Base-by-base conservation (phyloP, 35 echinoderm and acorn worm species). In the Amphiura filiformis region DNA sequence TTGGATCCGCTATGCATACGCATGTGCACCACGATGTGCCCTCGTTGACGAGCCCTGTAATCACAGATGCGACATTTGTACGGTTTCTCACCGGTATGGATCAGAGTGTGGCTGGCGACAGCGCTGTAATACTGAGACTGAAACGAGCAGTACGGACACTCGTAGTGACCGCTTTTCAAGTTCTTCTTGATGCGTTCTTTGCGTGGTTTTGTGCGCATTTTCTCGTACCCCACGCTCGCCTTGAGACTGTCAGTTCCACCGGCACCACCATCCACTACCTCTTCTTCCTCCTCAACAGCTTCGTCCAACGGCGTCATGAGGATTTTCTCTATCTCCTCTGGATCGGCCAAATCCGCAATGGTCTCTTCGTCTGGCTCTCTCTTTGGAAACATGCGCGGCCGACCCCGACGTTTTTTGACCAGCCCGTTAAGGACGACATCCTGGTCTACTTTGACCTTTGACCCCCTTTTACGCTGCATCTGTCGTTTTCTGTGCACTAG, bases 21-120 rank as follows among this genome's bases (percentile, higher is more conserved):
- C 95, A 93, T 97, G 82, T 97, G 95, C 34, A 93, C 88, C 15
- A 97, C 91, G 77, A 97, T 87, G 13, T 93, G 91, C 0, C 95
- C 91, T 17, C 91, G 88, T 35, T 92, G 95, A n/a, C 84, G 87
- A 20, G 91, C 89, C 15, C 78, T 75, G 88, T 93, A 97, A 18
- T 79, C 88, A 26, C 95, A 97, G 13, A 93, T 80, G 13, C 87
- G 79, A 52, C 95, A 97, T 13, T 56, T 61, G 82, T 87, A 97
- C 1, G 95, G 95, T 52, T 89, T 93, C 38, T 97, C 95, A 18
- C 95, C 95, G 5, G 84, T 88, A 81, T 97, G 95, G 9, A 97
- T 91, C 31, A 93, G 81, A 17, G 88, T 89, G 81, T 97, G 95
- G 65, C 85, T 97, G 61, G 93, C 76, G 17, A 97, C 84, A 3